phyloP scores from a whole-genome alignment of 2,888 invertebrate genomes.

The Neoascia interrupta region DNA sequence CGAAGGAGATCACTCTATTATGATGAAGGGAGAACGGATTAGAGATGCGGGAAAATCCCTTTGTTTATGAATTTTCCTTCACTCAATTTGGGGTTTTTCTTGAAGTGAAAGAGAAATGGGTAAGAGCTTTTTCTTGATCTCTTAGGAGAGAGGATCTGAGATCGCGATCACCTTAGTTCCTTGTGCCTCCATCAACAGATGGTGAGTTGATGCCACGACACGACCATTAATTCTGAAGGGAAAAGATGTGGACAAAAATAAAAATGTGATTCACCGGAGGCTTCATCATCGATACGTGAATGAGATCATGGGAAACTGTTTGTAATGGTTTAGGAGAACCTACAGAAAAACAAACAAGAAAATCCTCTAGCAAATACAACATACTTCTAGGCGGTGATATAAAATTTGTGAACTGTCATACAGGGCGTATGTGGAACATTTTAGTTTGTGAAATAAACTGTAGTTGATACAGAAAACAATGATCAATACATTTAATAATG shows the following conservation, averaged over 20 bases:
- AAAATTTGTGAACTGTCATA: background rate
- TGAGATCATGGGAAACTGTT: slow-evolving; percentile 30
- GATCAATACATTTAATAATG: no score
- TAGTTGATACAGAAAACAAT: no score
- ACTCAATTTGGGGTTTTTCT: slow-evolving; percentile 15
- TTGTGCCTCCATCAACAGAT: slow-evolving; percentile 3
- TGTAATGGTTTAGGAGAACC: background rate
- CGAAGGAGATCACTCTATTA: slow-evolving; percentile 36
- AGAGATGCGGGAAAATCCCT: slow-evolving; percentile 20
- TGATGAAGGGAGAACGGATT: background rate
- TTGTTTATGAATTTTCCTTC: slow-evolving; percentile 10
- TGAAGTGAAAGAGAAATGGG: background rate
- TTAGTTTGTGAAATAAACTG: no score
- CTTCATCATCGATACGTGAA: slow-evolving; percentile 16
- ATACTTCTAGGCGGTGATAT: slow-evolving; percentile 44
- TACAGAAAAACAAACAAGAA: no score
- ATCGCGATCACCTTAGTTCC: slow-evolving; percentile 4
- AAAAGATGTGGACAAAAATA: slow-evolving; percentile 42
- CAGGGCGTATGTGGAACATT: slow-evolving; percentile 55
- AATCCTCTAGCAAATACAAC: no score
- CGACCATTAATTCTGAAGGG: no score
- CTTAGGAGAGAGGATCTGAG: background rate
- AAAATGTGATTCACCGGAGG: slow-evolving; percentile 41
- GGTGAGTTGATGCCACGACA: slow-evolving; percentile 4
- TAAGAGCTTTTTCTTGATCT: no score